Evolutionary conservation across 2,888 invertebrate species (phyloP).

Genomic region (Pterostichus madidus): DNA sequence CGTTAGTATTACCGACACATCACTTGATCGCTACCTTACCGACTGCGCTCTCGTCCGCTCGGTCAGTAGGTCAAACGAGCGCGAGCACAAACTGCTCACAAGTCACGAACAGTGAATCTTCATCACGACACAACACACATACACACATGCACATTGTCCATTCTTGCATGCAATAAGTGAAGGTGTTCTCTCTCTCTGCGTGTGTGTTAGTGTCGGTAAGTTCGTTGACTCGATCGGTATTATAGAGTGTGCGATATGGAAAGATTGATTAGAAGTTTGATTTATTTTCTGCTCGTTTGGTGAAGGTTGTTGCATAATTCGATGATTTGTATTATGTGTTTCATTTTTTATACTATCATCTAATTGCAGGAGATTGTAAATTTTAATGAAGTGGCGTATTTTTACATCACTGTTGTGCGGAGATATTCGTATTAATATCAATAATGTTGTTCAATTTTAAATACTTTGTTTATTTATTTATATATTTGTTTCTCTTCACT

Average conservation of each 20-base stretch:
- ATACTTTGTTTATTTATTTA: no score
- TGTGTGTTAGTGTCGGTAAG: slow-evolving; percentile 8
- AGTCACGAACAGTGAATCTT: slow-evolving; percentile 40
- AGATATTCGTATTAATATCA: neutral
- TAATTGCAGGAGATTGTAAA: no score
- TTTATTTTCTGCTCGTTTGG: neutral
- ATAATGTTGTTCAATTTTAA: no score
- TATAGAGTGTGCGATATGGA: slow-evolving; percentile 20
- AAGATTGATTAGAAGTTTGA: slow-evolving; percentile 35
- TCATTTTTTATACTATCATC: neutral
- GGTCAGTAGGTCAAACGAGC: slow-evolving; percentile 51
- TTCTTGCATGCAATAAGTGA: slow-evolving; percentile 37
- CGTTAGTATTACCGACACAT: slow-evolving; percentile 21
- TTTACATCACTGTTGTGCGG: neutral
- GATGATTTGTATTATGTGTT: no score
- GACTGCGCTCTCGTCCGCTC: neutral
- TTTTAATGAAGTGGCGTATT: neutral
- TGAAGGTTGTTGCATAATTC: slow-evolving; percentile 9
- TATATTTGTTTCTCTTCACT: no score
- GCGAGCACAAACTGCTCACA: neutral
- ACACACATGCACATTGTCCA: slow-evolving; percentile 22
- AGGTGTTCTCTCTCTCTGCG: slow-evolving; percentile 11
- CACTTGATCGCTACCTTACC: slow-evolving; percentile 4
- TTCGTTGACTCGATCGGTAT: slow-evolving; percentile 37
- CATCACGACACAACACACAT: slow-evolving; percentile 9